Base-by-base conservation (phyloP, 2,797 vertebrate genomes). In the Notamacropus eugenii region DNA sequence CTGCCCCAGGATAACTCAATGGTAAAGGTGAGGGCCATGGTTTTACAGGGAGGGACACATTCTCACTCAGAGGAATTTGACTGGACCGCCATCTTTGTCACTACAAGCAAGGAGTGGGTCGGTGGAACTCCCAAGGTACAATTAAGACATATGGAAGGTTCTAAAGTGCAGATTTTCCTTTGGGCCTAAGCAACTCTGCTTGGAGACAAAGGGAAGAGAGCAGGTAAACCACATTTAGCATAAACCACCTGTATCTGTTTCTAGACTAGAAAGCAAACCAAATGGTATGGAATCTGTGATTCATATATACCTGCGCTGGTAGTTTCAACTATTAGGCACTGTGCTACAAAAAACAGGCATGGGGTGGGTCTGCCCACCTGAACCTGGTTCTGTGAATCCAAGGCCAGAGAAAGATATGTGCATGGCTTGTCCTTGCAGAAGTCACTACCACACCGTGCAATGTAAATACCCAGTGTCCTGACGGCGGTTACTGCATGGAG, bases 391-490 rank as follows among this genome's bases (percentile, higher is more conserved):
- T 67, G 27, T 46, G 87, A 90, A 93, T 57, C 27, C 34, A 11
- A 91, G 91, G 52, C 92, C n/a, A 24, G 52, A 8, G n/a, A 40
- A 91, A 92, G 90, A 40, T 24, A 4, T 4, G 2, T 0, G 1
- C 8, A 67, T 50, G 54, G 4, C 11, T 31, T 95, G 55, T 95
- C 54, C n/a, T 97, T 93, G 58, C 98, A 99, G 99, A 99, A 98
- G 99, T 99, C 97, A 99, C 99, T 46, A 99, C 99, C 96, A 99
- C 99, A 0, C 99, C 99, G 0, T 99, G 99, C 99, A 99, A 99
- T 93, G 97, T 99, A 99, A 99, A 99, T 98, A 99, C 99, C 0
- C 99, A 99, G 46, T 99, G 99, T 97, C 99, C 99, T 0, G 99
- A 99, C 0, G 99, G 99, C 0, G 99, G 99, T 34, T 99, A 99